Base-by-base conservation (phyloP, 2,888 invertebrate genomes). In the Rutpela maculata region DNA sequence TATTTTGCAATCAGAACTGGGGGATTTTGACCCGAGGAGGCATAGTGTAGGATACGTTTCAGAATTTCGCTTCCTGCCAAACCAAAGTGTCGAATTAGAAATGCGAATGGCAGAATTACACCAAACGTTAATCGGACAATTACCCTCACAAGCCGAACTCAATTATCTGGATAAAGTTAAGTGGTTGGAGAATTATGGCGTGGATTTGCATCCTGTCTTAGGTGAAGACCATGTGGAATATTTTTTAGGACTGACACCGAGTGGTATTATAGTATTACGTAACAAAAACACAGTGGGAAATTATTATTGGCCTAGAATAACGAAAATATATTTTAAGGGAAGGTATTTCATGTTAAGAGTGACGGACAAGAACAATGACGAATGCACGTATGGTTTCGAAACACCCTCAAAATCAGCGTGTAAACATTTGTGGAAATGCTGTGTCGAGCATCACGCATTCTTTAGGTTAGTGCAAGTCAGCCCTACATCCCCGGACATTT, bases 121-220 rank as follows among this genome's bases (percentile, higher is more conserved):
- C 90, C 95, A 96, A 89, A 95, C 95, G 82, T 92, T 98, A 76
- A 94, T 95, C 95, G 97, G 97, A 81, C 95, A 96, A 90, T 94
- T 96, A 84, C 98, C 98, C 78, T 95, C 98, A 73, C 94, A 96
- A 84, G 98, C 98, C 50, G 98, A 99, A 91, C 92, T 98, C 86
- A 97, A 96, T 91, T 99, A 97, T 91, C 93, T 99, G 90, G 98
- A 99, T 91, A 97, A 98, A 93, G 97, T 98, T 85, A 98, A 98
- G 93, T 98, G 98, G 98, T 93, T 98, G 87, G 98, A 99, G 90
- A 97, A 98, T 97, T 99, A 98, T 89, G 99, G 99, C 69, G 98
- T 98, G 67, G 98, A 99, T 91, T 93, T 98, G 85, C 98, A 99
- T 91, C 98, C 98, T 70, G 98, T 98, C 79, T 91, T 98, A 94